These are phyloP conservation scores for Aurelia sp. DNA, from an alignment of 30 jellyfish, hydroid and myxozoan species.

Conservation along the genomic window DNA sequence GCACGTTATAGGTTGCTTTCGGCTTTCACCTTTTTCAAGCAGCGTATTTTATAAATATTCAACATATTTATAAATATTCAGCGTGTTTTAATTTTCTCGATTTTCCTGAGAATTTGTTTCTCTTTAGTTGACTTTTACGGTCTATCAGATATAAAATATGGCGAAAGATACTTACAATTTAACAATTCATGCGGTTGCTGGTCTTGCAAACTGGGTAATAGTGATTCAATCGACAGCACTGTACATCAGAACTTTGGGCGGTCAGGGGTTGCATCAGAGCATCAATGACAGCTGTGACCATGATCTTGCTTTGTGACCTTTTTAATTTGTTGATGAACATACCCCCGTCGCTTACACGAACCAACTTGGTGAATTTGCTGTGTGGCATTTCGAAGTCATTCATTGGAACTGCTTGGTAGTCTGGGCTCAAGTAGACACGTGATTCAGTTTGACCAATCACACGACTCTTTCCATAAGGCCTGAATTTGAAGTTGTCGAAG, in stretches of 20 bases:
- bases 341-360: constrained; percentile 80
- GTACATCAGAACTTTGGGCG: constrained; percentile 16
- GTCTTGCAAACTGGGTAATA: constrained; percentile 54
- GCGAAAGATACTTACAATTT: constrained; percentile 3
- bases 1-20: no score
- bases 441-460: constrained; percentile 85
- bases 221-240: constrained; percentile 54
- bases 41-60: no score
- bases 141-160: neutral
- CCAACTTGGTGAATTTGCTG: constrained; percentile 67
- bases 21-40: no score
- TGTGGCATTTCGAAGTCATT: constrained; percentile 58
- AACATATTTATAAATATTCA: no score
- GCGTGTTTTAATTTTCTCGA: no score
- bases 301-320: constrained; percentile 34
- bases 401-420: constrained; percentile 70
- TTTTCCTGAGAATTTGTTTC: no score
- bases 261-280: constrained; percentile 53
- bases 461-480: constrained; percentile 61
- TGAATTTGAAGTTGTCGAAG: constrained; percentile 81
- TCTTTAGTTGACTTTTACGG: no score
- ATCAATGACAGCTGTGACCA: constrained; percentile 60
- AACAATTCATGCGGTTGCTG: constrained; percentile 45
- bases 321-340: constrained; percentile 72
- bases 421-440: constrained; percentile 78